Percentiles rank a stretch among this genome's conserved stretches.
phyloP scores from a whole-genome alignment of 2,113 vertebrate species.

The Gymnocephalus cernua region DNA sequence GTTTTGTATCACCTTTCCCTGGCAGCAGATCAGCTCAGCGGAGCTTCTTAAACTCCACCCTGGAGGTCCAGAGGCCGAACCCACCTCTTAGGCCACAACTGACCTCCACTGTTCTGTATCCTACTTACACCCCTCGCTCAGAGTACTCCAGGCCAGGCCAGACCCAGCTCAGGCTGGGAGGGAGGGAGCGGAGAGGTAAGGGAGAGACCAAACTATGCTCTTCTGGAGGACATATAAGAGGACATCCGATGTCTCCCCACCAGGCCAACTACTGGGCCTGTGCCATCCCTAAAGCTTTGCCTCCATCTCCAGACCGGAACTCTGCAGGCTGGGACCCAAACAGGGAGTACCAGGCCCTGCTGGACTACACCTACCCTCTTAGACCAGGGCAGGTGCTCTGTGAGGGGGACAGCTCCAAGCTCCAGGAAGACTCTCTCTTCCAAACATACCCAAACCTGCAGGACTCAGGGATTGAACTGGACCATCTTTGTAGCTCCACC shows the following conservation, averaged over 20 bases:
- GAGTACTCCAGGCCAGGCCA: slow-evolving; percentile 17
- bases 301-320: slow-evolving; percentile 85
- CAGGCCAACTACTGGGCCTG: slow-evolving; percentile 91
- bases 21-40: slow-evolving; percentile 31
- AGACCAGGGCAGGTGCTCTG: slow-evolving; percentile 80
- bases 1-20: not conserved
- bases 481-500: slow-evolving; percentile 85
- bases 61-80: slow-evolving; percentile 60
- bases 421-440: slow-evolving; percentile 29
- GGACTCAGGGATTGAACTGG: slow-evolving; percentile 92
- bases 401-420: slow-evolving; percentile 48
- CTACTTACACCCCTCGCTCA: slow-evolving; percentile 50
- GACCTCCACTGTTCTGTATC: slow-evolving; percentile 68
- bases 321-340: slow-evolving; percentile 90
- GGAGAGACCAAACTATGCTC: slow-evolving; percentile 4
- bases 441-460: slow-evolving; percentile 78
- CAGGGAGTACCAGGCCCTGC: slow-evolving; percentile 90
- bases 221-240: slow-evolving; percentile 20
- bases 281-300: slow-evolving; percentile 86
- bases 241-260: slow-evolving; percentile 72
- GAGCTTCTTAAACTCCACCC: slow-evolving; percentile 64
- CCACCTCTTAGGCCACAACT: slow-evolving; percentile 60
- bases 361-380: slow-evolving; percentile 95
- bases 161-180: slow-evolving; percentile 7
- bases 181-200: not conserved